Conservation (phyloP, 1,140 invertebrate species). For the Micrasema longulum region DNA sequence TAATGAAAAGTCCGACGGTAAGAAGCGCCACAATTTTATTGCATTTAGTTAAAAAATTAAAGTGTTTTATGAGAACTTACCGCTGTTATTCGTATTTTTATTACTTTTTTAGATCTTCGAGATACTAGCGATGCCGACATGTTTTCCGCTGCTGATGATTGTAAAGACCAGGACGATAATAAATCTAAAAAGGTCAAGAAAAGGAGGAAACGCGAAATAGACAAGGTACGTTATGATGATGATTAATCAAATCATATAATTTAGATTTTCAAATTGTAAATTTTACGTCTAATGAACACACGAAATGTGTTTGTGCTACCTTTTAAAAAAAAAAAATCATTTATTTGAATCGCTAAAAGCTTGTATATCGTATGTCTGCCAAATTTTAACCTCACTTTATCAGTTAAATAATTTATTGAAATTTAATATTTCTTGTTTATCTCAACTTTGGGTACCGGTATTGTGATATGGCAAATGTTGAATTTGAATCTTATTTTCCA, state of each 20-base stretch:
- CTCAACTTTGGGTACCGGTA: neutral
- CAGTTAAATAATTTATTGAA: neutral
- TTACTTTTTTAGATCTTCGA: conserved; percentile 41
- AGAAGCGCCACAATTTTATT: too few species aligned
- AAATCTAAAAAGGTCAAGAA: conserved; percentile 60
- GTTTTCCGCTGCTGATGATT: conserved; percentile 58
- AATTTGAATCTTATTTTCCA: conserved; percentile 13
- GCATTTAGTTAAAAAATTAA: too few species aligned
- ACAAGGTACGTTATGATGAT: conserved; percentile 60
- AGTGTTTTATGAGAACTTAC: too few species aligned
- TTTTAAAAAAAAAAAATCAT: too few species aligned
- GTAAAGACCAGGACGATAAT: conserved; percentile 57
- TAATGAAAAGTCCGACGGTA: conserved; percentile 37
- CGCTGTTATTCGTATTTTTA: too few species aligned
- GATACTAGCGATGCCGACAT: conserved; percentile 50
- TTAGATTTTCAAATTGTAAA: too few species aligned
- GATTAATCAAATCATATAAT: too few species aligned
- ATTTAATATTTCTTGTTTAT: neutral
- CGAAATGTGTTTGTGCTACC: too few species aligned
- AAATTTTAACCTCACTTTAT: too few species aligned
- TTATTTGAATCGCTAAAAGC: too few species aligned
- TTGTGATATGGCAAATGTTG: neutral
- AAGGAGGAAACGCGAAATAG: conserved; percentile 63
- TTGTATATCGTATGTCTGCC: too few species aligned
- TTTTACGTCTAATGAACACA: too few species aligned